Base-by-base conservation (phyloP, 2,888 invertebrate genomes). In the Melanostoma mellinum region DNA sequence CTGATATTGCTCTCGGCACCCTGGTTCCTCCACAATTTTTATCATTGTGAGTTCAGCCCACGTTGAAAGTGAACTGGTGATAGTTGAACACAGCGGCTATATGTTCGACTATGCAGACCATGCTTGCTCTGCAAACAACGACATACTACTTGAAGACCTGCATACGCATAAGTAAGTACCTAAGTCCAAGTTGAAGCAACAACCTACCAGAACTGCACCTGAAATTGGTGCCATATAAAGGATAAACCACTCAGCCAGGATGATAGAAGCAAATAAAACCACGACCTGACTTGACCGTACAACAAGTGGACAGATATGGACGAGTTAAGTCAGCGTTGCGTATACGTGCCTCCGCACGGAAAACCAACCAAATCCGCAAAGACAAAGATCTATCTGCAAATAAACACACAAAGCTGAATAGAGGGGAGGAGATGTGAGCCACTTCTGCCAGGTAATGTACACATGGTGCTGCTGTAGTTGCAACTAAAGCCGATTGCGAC, bases 151-250 rank as follows among this genome's bases (percentile, higher is more conserved):
- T 77, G 38, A 69, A 71, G 71, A 71, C 60, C 74, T 84, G 84
- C 67, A 84, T 52, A 71, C 79, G 84, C 79, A 79, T 84, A 71
- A 44, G 68, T 61, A 77, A 77, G 65, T 71, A 72, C 50, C 58
- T 46, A 4, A 42, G 50, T 46, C 53, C 42, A 61, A 61, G 74
- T 10, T 10, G 67, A 60, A 68, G 46, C 65, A 56, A 58, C 65
- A 60, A 53, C 68, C 74, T 35, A 35, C 2, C 56, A 55, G 50
- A 20, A 20, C 55, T 52, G 58, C 84, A 78, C 74, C 78, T 78
- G 74, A 78, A 78, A 78, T 84, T 78, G 78, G 76, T 78, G 73
- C 84, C 67, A 69, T 68, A 82, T 72, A 84, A 84, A 79, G 84
- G 78, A 74, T 79, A 79, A 79, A 52, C 79, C 84, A 79, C 79